phyloP scores from a whole-genome alignment of 2,113 vertebrate species.

The Orycteropus afer region DNA sequence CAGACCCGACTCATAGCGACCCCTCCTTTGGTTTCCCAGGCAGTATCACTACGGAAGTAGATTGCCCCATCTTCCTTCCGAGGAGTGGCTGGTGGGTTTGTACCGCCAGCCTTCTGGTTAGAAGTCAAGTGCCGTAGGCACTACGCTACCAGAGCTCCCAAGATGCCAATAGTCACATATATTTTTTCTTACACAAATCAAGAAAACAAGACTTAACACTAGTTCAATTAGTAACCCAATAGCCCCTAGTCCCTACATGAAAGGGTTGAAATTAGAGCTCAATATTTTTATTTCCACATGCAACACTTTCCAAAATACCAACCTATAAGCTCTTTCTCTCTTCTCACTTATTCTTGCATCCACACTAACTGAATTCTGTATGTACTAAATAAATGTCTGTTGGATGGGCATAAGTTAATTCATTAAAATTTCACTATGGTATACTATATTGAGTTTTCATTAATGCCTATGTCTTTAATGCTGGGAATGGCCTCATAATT shows the following conservation, averaged over 20 bases:
- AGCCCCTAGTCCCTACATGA: not conserved
- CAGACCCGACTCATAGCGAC: too few relatives aligned
- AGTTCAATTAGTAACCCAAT: not conserved
- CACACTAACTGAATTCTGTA: not conserved
- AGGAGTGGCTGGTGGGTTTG: too few relatives aligned
- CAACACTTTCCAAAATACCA: not conserved
- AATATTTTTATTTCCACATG: not conserved
- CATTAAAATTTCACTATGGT: slow-evolving; percentile 37
- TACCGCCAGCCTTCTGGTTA: too few relatives aligned
- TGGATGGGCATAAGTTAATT: not conserved
- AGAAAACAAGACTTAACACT: not conserved
- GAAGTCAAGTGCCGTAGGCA: too few relatives aligned
- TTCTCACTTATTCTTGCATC: not conserved
- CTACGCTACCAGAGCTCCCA: too few relatives aligned
- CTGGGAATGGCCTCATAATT: slow-evolving; percentile 26
- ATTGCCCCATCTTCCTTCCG: too few relatives aligned
- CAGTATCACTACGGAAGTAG: too few relatives aligned
- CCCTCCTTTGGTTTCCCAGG: too few relatives aligned
- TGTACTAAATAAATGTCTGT: not conserved
- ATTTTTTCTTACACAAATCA: not conserved
- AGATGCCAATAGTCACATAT: not conserved
- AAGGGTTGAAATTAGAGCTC: not conserved
- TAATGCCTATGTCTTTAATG: not conserved
- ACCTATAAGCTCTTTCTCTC: not conserved
- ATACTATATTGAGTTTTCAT: not conserved